Conservation (phyloP, 2,888 invertebrate species). For the Horisme vitalbata region DNA sequence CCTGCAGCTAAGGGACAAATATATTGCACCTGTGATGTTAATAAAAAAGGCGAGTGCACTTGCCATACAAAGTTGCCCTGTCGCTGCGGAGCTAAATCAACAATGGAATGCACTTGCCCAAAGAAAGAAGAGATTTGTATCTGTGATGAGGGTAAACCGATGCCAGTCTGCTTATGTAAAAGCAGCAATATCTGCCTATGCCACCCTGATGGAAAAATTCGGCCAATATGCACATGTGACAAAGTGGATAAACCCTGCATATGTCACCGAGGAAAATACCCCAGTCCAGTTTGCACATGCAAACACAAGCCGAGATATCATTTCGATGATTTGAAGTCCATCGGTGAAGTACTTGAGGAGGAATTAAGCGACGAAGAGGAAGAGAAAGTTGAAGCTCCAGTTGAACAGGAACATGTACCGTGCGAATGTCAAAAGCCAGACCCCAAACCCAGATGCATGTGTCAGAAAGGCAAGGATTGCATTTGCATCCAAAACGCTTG, state of each 20-base stretch:
- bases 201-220: conserved; percentile 50
- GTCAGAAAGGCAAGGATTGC: conserved; percentile 58
- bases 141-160: conserved; percentile 53
- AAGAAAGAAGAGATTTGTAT: conserved; percentile 56
- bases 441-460: conserved; percentile 48
- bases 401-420: conserved; percentile 36
- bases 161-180: conserved; percentile 55
- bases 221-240: conserved; percentile 57
- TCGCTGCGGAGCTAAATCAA: conserved; percentile 59
- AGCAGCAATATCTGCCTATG: conserved; percentile 58
- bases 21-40: conserved; percentile 53
- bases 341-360: conserved; percentile 31
- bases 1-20: conserved; percentile 36
- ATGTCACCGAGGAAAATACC: conserved; percentile 55
- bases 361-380: conserved; percentile 22
- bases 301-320: conserved; percentile 48
- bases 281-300: conserved; percentile 62
- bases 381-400: conserved; percentile 18
- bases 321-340: conserved; percentile 26
- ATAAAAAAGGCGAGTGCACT: conserved; percentile 56
- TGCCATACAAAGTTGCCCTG: conserved; percentile 63
- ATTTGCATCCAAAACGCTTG: conserved; percentile 51
- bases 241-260: conserved; percentile 64
- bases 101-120: conserved; percentile 56
- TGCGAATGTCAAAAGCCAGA: conserved; percentile 61